Percentiles rank a stretch among this genome's conserved stretches.
Conservation (phyloP, 2,888 invertebrate genomes). For the Agrochola litura region DNA sequence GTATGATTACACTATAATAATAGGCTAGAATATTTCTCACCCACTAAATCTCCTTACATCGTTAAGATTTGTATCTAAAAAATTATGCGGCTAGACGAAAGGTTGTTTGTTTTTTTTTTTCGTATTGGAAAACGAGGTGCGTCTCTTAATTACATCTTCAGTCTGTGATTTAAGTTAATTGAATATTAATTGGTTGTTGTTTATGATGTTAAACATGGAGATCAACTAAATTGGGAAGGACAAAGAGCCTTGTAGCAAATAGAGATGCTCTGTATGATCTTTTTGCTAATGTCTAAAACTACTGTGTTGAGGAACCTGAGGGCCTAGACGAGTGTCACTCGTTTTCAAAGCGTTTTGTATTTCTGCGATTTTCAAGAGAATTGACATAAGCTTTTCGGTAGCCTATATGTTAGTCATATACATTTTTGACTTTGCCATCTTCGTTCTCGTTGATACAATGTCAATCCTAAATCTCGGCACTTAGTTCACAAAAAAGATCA, state of each 20-base stretch:
- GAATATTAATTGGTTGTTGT: constrained; percentile 44
- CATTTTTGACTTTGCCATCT: too few species aligned
- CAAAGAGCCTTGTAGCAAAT: neutral
- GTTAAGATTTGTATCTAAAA: constrained; percentile 58
- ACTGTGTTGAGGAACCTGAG: too few species aligned
- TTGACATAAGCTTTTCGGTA: too few species aligned
- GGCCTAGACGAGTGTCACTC: too few species aligned
- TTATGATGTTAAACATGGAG: constrained; percentile 10
- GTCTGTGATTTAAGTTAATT: constrained; percentile 51
- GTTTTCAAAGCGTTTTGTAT: too few species aligned
- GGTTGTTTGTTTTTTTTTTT: constrained; percentile 54
- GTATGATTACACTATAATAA: constrained; percentile 81
- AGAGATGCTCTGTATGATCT: too few species aligned
- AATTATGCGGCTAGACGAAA: constrained; percentile 39
- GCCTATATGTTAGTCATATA: too few species aligned
- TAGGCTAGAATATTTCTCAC: constrained; percentile 76
- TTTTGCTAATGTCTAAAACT: too few species aligned
- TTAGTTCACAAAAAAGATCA: neutral
- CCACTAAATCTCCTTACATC: constrained; percentile 72
- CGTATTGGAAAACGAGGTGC: constrained; percentile 22
- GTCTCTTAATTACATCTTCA: constrained; percentile 27
- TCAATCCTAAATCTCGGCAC: constrained; percentile 28
- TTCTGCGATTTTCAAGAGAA: too few species aligned
- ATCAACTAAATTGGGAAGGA: neutral
- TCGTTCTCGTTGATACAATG: too few species aligned